Base-by-base conservation (phyloP, 2,888 invertebrate species). In the Brachylomia viminalis region DNA sequence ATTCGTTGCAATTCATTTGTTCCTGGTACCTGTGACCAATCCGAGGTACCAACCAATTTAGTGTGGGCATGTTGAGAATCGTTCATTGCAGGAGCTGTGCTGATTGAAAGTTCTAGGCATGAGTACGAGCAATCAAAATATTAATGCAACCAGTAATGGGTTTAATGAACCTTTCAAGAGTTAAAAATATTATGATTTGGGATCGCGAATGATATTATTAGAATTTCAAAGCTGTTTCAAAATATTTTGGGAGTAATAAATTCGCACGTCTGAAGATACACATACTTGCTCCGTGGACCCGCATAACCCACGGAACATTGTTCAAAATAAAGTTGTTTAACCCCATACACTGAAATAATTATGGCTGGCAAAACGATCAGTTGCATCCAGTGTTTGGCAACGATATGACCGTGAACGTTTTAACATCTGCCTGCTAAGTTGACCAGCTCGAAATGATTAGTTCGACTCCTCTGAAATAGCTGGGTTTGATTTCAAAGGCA, bases 351-450 rank as follows among this genome's bases (percentile, higher is more conserved):
- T 52, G 52, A 68, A 72, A 61, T 70, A 67, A 83, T n/a, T 45
- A 72, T 62, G 47, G 47, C 64, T 64, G 58, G 23, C 17, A 59
- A 76, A 73, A 77, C 68, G 45, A 69, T 54, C 61, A 83, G 72
- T 87, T 80, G 80, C 84, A 72, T 70, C 56, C 45, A 74, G 75
- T 78, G 73, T 86, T 76, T 62, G 27, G 81, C 72, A 77, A 85
- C 58, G 10, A 54, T 38, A 23, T 87, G 85, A 78, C 86, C 85
- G 62, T 83, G 85, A 86, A 76, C 75, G 54, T 64, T 83, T 86
- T 80, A 79, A 58, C 86, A 74, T 82, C 77, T 77, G 56, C 67
- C 38, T 38, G 71, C 54, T 84, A 84, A 82, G 59, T 77, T 78
- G 70, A 72, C 66, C 76, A 71, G 65, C 59, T 52, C 78, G 52